Evolutionary conservation across 2,113 vertebrate species (phyloP), one percentile per base, ranked within the genome.

Genomic region (Gnathonemus echidnorhynchus): DNA sequence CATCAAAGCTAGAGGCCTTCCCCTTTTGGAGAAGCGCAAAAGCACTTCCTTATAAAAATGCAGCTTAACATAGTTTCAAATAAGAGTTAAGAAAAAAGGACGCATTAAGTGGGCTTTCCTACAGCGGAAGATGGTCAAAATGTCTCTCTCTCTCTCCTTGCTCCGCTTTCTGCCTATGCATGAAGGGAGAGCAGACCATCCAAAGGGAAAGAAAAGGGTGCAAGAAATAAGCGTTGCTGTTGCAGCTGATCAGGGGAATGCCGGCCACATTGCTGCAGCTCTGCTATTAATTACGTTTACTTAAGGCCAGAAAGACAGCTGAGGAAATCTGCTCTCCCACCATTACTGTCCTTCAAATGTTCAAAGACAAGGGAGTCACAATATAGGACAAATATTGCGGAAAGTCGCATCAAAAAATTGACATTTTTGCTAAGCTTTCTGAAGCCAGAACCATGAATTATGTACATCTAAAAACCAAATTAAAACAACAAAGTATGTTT

Each of bases 221-320:
- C 94, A 94, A 93, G 95, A 94, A 95, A 95, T 91, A 15, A 91
- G 92, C 92, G 90, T 92, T 95, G 95, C 94, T 95, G 92, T 94
- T 94, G 93, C 95, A 95, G 95, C 94, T 95, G 94, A 95, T 94
- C 93, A 93, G 66, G 89, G 56, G 77, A 89, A 88, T 58, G 77
- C 89, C 42, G 8, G 89, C 56, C 86, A 48, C 8, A 84, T 84
- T 56, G 87, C 87, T 90, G 87, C 83, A 91, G 89, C 90, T 89
- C 91, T 92, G 88, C 58, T 91, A 91, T 92, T 92, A 91, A 92
- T 92, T 92, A 92, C 90, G 89, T 92, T 91, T 92, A 89, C 89
- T 92, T 87, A 89, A 66, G 90, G 90, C 80, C 42, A 80, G 89
- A 86, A 56, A 77, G 90, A 74, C 90, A 1, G 48, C 91, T 86